Percentiles rank a stretch among this genome's conserved stretches.
Evolutionary conservation across 2,888 invertebrate genomes (phyloP).

Genomic region (Eumerus sabulonum): DNA sequence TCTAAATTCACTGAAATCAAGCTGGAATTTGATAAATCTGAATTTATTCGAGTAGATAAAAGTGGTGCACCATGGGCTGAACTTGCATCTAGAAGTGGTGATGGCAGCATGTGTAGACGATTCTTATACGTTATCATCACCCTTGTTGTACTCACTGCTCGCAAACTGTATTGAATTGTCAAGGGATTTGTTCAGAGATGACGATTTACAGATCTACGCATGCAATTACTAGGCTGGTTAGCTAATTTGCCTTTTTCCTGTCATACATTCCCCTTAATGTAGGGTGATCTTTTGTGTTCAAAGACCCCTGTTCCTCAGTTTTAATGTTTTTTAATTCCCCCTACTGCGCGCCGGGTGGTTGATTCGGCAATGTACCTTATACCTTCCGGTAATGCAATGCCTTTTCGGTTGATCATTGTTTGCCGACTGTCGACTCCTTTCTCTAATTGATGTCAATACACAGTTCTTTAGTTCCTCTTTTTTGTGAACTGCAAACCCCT

Average conservation of each 20-base stretch:
- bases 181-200: constrained; percentile 40
- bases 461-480: constrained; percentile 29
- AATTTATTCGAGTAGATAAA: constrained; percentile 20
- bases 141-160: constrained; percentile 55
- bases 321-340: constrained; percentile 11
- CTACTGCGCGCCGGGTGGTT: constrained; percentile 16
- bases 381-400: no score
- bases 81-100: no score
- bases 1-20: constrained; percentile 21
- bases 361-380: no score
- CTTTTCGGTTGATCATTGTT: constrained; percentile 51
- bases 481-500: constrained; percentile 52
- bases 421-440: constrained; percentile 57
- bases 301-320: constrained; percentile 32
- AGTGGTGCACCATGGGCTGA: constrained; percentile 6
- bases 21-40: no score
- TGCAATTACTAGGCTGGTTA: constrained; percentile 67
- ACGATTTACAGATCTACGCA: constrained; percentile 21
- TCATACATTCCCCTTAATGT: constrained; percentile 15
- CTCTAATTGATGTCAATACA: constrained; percentile 62
- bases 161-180: constrained; percentile 53
- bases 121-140: constrained; percentile 41
- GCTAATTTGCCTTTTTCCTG: constrained; percentile 69
- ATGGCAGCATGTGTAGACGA: constrained; percentile 37
- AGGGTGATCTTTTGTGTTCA: constrained; percentile 26